phyloP scores from a whole-genome alignment of 2,113 vertebrate species.

The Jacana jacana region DNA sequence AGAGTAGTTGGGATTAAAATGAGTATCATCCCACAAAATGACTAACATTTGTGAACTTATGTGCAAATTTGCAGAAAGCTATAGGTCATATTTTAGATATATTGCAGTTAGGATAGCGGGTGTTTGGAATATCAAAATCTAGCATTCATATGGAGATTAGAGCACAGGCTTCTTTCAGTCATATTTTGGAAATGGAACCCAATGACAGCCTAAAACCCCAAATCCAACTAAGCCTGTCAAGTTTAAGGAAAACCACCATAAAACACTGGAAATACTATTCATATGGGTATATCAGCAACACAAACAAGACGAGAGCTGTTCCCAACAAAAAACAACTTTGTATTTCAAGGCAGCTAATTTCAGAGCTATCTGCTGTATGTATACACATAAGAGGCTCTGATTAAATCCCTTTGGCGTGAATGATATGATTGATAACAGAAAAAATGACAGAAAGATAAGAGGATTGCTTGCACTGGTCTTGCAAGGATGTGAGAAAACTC shows the following conservation, averaged over 20 bases:
- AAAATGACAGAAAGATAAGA: neutral
- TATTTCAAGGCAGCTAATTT: neutral
- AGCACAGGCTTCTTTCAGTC: neutral
- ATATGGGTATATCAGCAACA: neutral
- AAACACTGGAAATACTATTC: neutral
- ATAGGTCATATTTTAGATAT: neutral
- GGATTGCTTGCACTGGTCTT: neutral
- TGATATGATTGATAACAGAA: neutral
- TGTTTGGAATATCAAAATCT: constrained; percentile 35
- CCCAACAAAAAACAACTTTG: neutral
- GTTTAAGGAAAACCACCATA: neutral
- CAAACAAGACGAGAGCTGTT: neutral
- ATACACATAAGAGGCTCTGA: neutral
- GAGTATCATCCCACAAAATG: neutral
- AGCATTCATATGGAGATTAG: constrained; percentile 4
- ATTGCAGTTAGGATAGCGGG: constrained; percentile 9
- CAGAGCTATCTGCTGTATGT: neutral
- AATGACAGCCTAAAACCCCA: neutral
- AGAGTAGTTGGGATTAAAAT: neutral
- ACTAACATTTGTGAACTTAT: neutral
- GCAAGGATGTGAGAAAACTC: neutral
- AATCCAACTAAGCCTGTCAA: neutral
- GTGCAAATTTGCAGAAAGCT: neutral
- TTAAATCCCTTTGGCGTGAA: neutral
- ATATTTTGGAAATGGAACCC: neutral